Percentiles rank a stretch among this genome's conserved stretches.
Conservation (phyloP, 2,113 vertebrate genomes). For the Aphelocoma coerulescens region DNA sequence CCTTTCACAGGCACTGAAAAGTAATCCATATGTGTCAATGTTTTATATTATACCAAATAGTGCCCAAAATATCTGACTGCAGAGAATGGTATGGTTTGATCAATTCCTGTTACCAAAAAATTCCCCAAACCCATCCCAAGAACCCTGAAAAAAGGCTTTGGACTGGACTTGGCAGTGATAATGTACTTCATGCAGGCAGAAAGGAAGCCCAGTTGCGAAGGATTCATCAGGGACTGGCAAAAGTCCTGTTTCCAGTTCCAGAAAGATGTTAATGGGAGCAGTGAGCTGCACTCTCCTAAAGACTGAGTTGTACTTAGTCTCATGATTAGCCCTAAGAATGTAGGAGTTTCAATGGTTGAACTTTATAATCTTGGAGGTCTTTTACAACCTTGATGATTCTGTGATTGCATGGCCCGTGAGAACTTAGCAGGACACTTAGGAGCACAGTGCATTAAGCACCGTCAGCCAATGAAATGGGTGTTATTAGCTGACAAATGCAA, state of each 20-base stretch:
- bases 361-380: neutral
- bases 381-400: neutral
- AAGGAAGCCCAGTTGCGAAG: neutral
- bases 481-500: neutral
- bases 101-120: neutral
- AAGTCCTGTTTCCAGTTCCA: neutral
- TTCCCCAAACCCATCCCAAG: fast-evolving
- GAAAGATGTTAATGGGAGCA: neutral
- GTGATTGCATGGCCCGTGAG: neutral
- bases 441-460: neutral
- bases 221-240: neutral
- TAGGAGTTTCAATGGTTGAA: neutral
- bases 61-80: neutral
- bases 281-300: neutral
- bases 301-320: neutral
- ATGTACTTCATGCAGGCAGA: neutral
- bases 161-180: neutral
- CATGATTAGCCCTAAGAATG: neutral
- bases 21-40: neutral
- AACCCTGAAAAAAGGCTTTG: neutral
- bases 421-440: neutral
- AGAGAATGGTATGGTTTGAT: neutral
- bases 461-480: neutral
- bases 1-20: neutral
- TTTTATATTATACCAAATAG: neutral